Percentiles rank a stretch among this genome's conserved stretches.
Conservation (phyloP, 1,140 invertebrate genomes). For the Platyscapa corneri region DNA sequence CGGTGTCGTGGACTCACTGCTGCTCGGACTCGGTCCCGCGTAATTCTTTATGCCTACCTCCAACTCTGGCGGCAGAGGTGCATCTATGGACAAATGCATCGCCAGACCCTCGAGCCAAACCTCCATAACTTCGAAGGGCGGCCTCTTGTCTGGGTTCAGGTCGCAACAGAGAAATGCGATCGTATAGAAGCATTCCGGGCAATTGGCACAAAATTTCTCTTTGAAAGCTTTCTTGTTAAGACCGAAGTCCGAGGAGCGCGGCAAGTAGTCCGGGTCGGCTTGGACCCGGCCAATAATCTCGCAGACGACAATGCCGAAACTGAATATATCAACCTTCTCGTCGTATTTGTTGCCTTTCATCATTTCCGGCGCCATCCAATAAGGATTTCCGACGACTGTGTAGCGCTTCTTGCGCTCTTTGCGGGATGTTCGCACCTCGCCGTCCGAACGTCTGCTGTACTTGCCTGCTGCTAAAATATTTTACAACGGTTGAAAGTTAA, state of each 20-base stretch:
- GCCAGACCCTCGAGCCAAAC: constrained; percentile 86
- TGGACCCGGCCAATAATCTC: constrained; percentile 96
- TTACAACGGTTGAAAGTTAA: not conserved
- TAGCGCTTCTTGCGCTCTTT: constrained; percentile 81
- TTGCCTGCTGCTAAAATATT: constrained; percentile 53
- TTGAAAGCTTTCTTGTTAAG: constrained; percentile 90
- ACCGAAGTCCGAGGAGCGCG: constrained; percentile 92
- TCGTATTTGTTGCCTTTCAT: constrained; percentile 97
- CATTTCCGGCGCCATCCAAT: constrained; percentile 99
- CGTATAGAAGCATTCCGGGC: constrained; percentile 90
- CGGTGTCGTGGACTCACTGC: constrained; percentile 78
- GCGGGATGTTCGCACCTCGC: constrained; percentile 66
- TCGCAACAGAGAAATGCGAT: constrained; percentile 93
- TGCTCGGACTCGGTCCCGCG: constrained; percentile 76
- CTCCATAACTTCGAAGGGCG: constrained; percentile 90
- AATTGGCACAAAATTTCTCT: constrained; percentile 90
- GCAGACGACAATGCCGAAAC: constrained; percentile 96
- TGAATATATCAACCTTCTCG: constrained; percentile 98
- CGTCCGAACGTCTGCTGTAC: constrained; percentile 66
- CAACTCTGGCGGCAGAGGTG: constrained; percentile 79
- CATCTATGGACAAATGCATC: constrained; percentile 81
- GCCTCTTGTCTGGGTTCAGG: constrained; percentile 89
- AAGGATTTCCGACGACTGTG: constrained; percentile 94
- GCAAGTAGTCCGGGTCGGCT: constrained; percentile 94
- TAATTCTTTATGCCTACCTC: constrained; percentile 86